Evolutionary conservation across 37 sponge, comb jelly and placozoan species (phyloP).

Genomic region (Axinella damicornis): DNA sequence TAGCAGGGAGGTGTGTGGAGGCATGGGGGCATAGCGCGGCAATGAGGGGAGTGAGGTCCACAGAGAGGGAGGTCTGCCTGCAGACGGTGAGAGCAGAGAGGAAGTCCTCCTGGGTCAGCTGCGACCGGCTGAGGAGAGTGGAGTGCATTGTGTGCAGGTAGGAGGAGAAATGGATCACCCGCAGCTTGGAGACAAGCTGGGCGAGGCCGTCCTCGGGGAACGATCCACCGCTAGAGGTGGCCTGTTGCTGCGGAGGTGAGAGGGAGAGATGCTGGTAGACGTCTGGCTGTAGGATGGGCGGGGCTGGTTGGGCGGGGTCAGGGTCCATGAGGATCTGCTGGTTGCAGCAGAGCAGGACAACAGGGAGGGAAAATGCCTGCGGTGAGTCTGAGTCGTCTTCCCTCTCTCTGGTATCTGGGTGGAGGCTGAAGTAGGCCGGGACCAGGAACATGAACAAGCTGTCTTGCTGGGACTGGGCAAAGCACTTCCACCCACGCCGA

Average conservation of each 20-base stretch:
- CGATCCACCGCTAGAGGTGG: background rate
- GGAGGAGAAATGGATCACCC: slow-evolving; percentile 5
- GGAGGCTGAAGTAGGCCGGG: slow-evolving; percentile 5
- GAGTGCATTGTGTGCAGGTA: slow-evolving; percentile 49
- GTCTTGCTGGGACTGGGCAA: slow-evolving; percentile 16
- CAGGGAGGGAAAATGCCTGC: slow-evolving; percentile 5
- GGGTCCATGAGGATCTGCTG: slow-evolving; percentile 8
- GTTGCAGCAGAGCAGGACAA: slow-evolving; percentile 28
- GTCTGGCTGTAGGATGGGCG: slow-evolving; percentile 3
- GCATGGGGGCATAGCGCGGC: slow-evolving; percentile 53
- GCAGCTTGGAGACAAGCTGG: background rate
- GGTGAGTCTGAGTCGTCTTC: background rate
- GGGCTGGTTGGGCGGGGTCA: slow-evolving; percentile 10
- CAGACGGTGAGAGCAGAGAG: slow-evolving; percentile 22
- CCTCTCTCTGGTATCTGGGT: background rate
- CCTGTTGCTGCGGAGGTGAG: background rate
- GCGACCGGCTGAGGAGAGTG: slow-evolving; percentile 5
- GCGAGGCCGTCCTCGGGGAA: background rate
- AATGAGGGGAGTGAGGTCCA: slow-evolving; percentile 63
- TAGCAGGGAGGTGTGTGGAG: background rate
- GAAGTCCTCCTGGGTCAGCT: slow-evolving; percentile 22
- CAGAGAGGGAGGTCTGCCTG: background rate
- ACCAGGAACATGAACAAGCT: slow-evolving; percentile 33
- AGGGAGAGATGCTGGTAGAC: background rate
- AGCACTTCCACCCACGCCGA: slow-evolving; percentile 26